phyloP scores from a whole-genome alignment of 2,888 invertebrate species.

The Pheosia tremula region DNA sequence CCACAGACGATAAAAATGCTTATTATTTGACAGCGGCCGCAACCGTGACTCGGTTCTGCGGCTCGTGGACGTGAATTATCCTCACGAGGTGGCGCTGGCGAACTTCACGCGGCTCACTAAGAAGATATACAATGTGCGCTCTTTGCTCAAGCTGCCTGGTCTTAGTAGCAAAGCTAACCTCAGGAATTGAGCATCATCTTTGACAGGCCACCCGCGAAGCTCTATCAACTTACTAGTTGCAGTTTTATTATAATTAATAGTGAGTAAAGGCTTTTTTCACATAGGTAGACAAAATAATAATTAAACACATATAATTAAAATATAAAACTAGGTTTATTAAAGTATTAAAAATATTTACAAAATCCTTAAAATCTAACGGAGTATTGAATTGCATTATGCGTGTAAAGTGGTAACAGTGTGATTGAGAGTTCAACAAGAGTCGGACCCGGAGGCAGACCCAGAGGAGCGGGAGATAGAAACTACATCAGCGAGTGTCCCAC shows the following conservation, averaged over 20 bases:
- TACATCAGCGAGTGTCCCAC: slow-evolving; percentile 38
- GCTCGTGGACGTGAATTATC: slow-evolving; percentile 65
- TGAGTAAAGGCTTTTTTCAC: too few species aligned
- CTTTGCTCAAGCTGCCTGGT: slow-evolving; percentile 49
- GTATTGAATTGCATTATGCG: slow-evolving; percentile 76
- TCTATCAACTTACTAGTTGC: not conserved
- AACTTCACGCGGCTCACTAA: slow-evolving; percentile 73
- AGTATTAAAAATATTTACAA: slow-evolving; percentile 77
- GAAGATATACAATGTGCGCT: slow-evolving; percentile 69
- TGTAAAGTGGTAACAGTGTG: slow-evolving; percentile 71
- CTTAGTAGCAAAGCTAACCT: slow-evolving; percentile 18
- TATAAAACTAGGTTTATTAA: slow-evolving; percentile 57
- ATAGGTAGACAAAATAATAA: slow-evolving; percentile 25
- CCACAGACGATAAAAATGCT: not conserved
- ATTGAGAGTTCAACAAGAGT: slow-evolving; percentile 33
- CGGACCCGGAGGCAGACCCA: slow-evolving; percentile 7
- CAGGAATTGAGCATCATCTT: slow-evolving; percentile 1
- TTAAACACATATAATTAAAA: slow-evolving; percentile 40
- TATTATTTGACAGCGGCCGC: slow-evolving; percentile 50
- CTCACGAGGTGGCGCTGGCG: slow-evolving; percentile 68
- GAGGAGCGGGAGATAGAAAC: slow-evolving; percentile 11
- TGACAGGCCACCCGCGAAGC: too few species aligned
- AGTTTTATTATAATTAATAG: too few species aligned
- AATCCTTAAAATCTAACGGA: slow-evolving; percentile 68
- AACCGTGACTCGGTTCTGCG: slow-evolving; percentile 65